phyloP scores from a whole-genome alignment of 2,113 vertebrate genomes.

The Maccullochella peelii region DNA sequence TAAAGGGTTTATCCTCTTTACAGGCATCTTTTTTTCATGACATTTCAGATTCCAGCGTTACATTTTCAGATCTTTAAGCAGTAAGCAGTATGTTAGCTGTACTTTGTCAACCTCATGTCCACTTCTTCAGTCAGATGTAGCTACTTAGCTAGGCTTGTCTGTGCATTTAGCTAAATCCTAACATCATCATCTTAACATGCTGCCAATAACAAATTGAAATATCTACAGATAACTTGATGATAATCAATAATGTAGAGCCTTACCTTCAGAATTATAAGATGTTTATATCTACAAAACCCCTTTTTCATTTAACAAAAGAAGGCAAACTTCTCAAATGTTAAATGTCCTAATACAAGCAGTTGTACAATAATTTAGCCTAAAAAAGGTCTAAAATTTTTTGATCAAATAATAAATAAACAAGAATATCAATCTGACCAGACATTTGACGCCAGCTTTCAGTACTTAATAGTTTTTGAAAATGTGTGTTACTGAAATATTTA shows the following conservation, averaged over 20 bases:
- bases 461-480: neutral
- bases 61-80: too few relatives aligned
- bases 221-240: too few relatives aligned
- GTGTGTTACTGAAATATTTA: neutral
- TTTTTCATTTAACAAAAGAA: neutral
- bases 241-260: too few relatives aligned
- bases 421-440: neutral
- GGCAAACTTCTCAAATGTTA: neutral
- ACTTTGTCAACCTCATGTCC: too few relatives aligned
- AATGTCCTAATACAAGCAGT: neutral
- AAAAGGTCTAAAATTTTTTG: neutral
- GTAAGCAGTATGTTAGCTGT: too few relatives aligned
- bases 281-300: neutral
- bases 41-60: too few relatives aligned
- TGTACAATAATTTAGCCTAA: neutral
- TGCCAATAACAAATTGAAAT: too few relatives aligned
- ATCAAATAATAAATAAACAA: neutral
- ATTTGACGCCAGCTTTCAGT: neutral
- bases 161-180: too few relatives aligned
- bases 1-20: neutral
- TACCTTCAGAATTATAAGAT: neutral
- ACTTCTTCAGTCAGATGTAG: too few relatives aligned
- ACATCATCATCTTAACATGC: too few relatives aligned
- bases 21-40: too few relatives aligned
- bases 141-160: too few relatives aligned